Conservation (phyloP, 2,113 vertebrate genomes). For the Mormoops blainvillei region DNA sequence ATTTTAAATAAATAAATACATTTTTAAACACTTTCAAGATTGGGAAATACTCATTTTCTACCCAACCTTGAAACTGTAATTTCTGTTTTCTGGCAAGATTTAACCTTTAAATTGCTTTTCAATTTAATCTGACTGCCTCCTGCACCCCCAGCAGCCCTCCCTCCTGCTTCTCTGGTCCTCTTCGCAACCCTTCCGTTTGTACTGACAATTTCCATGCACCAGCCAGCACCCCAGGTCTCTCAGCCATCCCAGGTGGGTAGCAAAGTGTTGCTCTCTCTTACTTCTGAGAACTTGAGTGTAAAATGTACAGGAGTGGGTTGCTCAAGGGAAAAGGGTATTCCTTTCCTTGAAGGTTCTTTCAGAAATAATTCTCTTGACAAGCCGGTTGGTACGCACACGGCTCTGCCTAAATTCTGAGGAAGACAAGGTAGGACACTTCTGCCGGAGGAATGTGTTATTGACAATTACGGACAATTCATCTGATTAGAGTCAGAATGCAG, state of each 20-base stretch:
- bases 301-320: neutral
- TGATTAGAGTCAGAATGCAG: neutral
- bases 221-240: neutral
- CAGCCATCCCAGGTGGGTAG: neutral
- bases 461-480: neutral
- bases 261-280: neutral
- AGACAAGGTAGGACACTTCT: neutral
- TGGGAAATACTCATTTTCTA: neutral
- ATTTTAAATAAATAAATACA: neutral
- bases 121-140: neutral
- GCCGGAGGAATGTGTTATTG: neutral
- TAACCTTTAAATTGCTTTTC: conserved; percentile 1
- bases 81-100: conserved; percentile 1
- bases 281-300: neutral
- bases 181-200: neutral
- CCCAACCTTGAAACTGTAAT: neutral
- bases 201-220: neutral
- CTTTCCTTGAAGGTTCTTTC: neutral
- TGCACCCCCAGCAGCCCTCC: no score
- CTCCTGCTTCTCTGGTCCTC: neutral
- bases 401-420: neutral
- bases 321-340: neutral
- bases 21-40: neutral
- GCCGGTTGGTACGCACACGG: neutral
- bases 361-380: neutral